Conservation (phyloP, 2,113 vertebrate genomes). For the Mustela lutreola region DNA sequence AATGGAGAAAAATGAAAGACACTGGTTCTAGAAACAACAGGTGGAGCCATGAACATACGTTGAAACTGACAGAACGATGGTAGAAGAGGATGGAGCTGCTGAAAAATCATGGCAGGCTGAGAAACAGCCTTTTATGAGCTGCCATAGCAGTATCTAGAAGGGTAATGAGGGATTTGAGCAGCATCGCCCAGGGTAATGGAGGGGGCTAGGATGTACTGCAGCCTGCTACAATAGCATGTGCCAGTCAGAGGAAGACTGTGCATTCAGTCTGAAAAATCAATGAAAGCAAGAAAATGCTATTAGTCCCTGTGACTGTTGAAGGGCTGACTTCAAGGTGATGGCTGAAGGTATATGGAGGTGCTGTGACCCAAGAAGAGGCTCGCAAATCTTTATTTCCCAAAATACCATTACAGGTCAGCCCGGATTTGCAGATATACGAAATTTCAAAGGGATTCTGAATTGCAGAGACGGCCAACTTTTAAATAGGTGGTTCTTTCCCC, state of each 20-base stretch:
- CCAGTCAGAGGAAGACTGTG: slow-evolving; percentile 16
- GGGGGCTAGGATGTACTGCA: slow-evolving; percentile 17
- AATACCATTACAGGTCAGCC: background rate
- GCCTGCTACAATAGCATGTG: slow-evolving; percentile 54
- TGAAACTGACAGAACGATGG: background rate
- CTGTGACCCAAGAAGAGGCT: slow-evolving; percentile 43
- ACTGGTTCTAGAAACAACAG: slow-evolving; percentile 4
- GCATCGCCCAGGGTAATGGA: slow-evolving; percentile 58
- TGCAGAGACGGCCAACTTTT: slow-evolving; percentile 29
- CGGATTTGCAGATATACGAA: slow-evolving; percentile 48
- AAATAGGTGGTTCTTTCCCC: background rate
- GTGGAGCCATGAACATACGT: background rate
- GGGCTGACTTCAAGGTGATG: slow-evolving; percentile 59
- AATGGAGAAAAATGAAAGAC: slow-evolving; percentile 1
- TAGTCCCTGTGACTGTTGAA: slow-evolving; percentile 48
- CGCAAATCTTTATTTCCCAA: slow-evolving; percentile 45
- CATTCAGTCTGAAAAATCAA: slow-evolving; percentile 74
- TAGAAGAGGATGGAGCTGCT: background rate
- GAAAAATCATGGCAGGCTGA: background rate
- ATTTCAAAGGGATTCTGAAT: slow-evolving; percentile 46
- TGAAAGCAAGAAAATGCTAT: slow-evolving; percentile 71
- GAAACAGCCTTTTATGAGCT: slow-evolving; percentile 50
- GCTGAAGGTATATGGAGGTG: slow-evolving; percentile 31
- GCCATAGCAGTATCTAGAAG: slow-evolving; percentile 3
- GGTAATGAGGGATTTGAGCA: slow-evolving; percentile 62